These are phyloP conservation scores for Strigops habroptila DNA, from an alignment of 2,113 vertebrate species.

Conservation along the genomic window DNA sequence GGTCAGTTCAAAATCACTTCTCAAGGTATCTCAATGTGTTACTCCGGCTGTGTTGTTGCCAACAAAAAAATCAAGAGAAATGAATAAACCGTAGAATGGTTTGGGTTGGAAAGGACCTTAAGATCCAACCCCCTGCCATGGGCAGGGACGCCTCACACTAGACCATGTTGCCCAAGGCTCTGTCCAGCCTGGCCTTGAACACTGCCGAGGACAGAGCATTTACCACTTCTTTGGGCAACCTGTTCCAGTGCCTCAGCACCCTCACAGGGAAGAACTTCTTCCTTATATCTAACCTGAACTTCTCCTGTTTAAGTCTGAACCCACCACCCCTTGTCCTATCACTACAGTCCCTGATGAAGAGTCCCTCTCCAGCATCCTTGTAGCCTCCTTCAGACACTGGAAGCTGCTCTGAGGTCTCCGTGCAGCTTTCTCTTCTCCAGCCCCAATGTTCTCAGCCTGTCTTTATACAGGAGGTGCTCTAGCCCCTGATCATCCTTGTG, in stretches of 20 bases:
- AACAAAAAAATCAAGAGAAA: neutral
- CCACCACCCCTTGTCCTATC: neutral
- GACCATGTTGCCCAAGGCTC: neutral
- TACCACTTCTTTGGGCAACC: neutral
- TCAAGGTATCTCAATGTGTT: neutral
- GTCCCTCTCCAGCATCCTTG: neutral
- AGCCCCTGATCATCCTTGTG: neutral
- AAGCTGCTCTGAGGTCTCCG: neutral
- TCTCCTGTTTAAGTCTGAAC: neutral
- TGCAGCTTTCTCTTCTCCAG: neutral
- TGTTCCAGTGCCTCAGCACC: neutral
- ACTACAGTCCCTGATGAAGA: neutral
- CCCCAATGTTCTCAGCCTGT: neutral
- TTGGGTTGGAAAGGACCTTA: neutral
- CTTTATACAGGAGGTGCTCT: neutral
- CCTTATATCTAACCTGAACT: neutral
- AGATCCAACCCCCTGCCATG: neutral
- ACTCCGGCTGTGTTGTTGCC: neutral
- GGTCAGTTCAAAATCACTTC: neutral
- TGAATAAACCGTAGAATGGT: neutral
- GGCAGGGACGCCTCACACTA: neutral
- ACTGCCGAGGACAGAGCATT: neutral
- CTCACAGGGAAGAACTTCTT: neutral
- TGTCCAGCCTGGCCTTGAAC: neutral
- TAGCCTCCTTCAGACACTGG: neutral